phyloP scores from a whole-genome alignment of 1,140 invertebrate genomes.

The Zaprionus ornatus region DNA sequence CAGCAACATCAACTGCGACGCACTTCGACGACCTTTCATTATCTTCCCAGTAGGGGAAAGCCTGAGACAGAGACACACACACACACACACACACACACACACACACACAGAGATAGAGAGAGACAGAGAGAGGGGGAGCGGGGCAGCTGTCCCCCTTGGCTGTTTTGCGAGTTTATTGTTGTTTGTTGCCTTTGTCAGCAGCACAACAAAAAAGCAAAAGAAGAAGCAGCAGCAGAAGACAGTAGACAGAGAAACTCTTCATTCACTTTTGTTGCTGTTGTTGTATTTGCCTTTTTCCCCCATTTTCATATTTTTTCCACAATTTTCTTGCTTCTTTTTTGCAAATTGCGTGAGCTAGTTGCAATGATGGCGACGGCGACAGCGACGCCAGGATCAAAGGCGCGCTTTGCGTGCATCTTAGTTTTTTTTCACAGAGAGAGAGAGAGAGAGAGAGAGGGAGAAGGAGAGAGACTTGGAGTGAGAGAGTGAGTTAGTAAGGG shows the following conservation, averaged over 20 bases:
- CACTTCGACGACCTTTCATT: constrained; percentile 81
- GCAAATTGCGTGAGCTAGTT: constrained; percentile 76
- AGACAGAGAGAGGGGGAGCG: neutral
- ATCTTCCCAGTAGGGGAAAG: constrained; percentile 32
- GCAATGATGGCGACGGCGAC: constrained; percentile 32
- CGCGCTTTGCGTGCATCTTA: constrained; percentile 61
- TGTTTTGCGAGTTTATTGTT: constrained; percentile 48
- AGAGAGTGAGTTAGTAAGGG: neutral
- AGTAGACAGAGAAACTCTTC: constrained; percentile 45
- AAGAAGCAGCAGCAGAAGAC: neutral
- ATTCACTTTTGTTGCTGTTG: constrained; percentile 5
- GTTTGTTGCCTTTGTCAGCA: constrained; percentile 66
- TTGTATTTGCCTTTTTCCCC: neutral
- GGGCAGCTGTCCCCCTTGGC: constrained; percentile 3
- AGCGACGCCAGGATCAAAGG: constrained; percentile 71
- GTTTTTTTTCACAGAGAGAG: constrained; percentile 36
- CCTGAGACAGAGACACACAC: neutral
- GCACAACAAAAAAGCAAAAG: neutral
- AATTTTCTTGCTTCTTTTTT: constrained; percentile 38
- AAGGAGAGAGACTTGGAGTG: neutral
- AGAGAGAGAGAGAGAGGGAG: neutral
- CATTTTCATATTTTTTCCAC: constrained; percentile 15
- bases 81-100: neutral
- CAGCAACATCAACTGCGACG: constrained; percentile 55
- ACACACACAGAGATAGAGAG: neutral